phyloP scores from a whole-genome alignment of 2,113 vertebrate species.

The Dipodomys spectabilis region DNA sequence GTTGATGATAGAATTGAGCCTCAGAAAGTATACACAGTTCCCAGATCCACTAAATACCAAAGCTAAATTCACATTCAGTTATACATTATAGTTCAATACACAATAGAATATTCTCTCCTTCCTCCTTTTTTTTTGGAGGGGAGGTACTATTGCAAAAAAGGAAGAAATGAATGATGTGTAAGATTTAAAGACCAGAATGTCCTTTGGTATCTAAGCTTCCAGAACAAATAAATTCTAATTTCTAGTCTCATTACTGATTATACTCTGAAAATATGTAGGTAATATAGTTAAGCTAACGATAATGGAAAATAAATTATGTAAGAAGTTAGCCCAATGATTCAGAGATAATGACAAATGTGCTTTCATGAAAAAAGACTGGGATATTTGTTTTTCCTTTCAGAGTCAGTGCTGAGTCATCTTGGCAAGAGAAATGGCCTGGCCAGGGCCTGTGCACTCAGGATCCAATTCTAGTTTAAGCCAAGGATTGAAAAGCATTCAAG shows the following conservation, averaged over 20 bases:
- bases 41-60: background rate
- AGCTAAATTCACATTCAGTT: background rate
- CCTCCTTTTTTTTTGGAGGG: background rate
- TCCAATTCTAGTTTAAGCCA: background rate
- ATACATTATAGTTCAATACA: background rate
- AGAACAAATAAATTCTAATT: constrained; percentile 33
- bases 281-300: background rate
- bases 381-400: background rate
- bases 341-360: background rate
- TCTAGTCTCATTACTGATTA: constrained; percentile 12
- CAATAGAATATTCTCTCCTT: background rate
- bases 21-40: background rate
- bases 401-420: background rate
- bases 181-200: constrained; percentile 19
- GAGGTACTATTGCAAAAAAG: background rate
- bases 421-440: background rate
- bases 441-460: background rate
- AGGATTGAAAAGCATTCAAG: background rate
- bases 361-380: background rate
- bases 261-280: constrained; percentile 23
- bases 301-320: constrained; percentile 52
- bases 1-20: background rate
- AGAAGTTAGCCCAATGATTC: background rate
- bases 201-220: background rate
- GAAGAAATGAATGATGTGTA: background rate